Base-by-base conservation (phyloP, 2,888 invertebrate genomes). In the Cephus rjabovi region DNA sequence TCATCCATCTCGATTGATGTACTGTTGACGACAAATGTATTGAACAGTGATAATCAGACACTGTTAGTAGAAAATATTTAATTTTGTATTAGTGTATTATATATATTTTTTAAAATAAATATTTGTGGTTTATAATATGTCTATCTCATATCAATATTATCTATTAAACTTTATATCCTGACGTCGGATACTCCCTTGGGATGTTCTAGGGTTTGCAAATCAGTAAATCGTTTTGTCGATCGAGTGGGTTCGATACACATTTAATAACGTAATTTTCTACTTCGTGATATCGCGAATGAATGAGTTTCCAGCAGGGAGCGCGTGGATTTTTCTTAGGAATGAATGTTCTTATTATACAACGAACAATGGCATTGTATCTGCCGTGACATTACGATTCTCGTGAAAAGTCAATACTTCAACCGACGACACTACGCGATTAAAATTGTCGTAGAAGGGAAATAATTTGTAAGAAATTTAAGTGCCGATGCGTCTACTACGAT, bases 211-310 rank as follows among this genome's bases (percentile, higher is more conserved):
- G 34, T 73, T 11, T 35, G 34, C 30, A 68, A 33, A 71, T 23
- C 68, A 73, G 31, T 74, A 35, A 74, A 73, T 77, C 30, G 37
- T 34, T 74, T 74, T 77, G 35, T 35, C 12, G 6, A 33, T 75
- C 56, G 71, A 34, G 34, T 31, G 73, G 73, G 69, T 76, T 33
- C 37, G 76, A 73, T 9, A 56, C 40, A 56, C 23, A 23, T 56
- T 56, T 56, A 56, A 56, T 23, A 56, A 6, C 40, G 23, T 56
- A 40, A 69, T 40, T 37, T 76, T 56, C 31, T 68, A 78, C 30
- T 15, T 23, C 37, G 34, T 71, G 68, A 15, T 73, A 34, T 78
- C 73, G 69, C 78, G 73, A 75, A 69, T 75, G 40, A 56, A 56
- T 56, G 6, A 23, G 1, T 40, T 40, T 40, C 6, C 6, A 23